phyloP scores from a whole-genome alignment of 2,888 invertebrate genomes.

The Cephus spinipes region DNA sequence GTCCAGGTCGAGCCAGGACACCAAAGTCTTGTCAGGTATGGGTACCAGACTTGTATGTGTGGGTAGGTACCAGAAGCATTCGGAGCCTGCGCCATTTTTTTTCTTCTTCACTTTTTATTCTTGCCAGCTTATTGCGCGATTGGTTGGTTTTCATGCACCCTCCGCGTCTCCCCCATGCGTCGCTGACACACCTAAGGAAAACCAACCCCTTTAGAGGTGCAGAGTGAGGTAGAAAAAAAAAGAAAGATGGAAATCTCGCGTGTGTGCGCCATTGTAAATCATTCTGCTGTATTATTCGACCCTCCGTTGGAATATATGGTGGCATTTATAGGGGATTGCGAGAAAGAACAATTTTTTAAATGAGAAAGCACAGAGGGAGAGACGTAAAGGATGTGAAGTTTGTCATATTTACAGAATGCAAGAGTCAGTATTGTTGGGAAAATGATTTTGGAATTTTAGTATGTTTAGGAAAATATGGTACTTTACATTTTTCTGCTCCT shows the following conservation, averaged over 20 bases:
- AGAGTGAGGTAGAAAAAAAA: background rate
- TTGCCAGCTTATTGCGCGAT: background rate
- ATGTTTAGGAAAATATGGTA: background rate
- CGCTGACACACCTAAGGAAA: background rate
- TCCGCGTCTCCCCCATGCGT: background rate
- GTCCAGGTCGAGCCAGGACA: slow-evolving; percentile 27
- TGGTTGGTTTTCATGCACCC: background rate
- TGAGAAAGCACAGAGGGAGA: background rate
- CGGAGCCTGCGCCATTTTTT: background rate
- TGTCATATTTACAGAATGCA: background rate
- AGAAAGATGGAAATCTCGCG: background rate
- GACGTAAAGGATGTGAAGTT: background rate
- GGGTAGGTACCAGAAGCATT: background rate
- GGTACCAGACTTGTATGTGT: background rate
- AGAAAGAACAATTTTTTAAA: background rate
- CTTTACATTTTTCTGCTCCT: background rate
- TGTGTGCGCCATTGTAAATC: background rate
- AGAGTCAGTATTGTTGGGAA: background rate
- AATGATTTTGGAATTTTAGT: background rate
- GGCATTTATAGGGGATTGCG: background rate
- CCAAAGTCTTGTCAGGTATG: background rate
- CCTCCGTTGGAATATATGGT: background rate
- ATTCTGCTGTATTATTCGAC: background rate
- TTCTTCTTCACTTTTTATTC: background rate
- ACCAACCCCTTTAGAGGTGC: background rate